A percentile compares a stretch with the other conserved stretches of the same genome.
Evolutionary conservation across 2,113 vertebrate species (phyloP).

Genomic region (Gulo gulo): DNA sequence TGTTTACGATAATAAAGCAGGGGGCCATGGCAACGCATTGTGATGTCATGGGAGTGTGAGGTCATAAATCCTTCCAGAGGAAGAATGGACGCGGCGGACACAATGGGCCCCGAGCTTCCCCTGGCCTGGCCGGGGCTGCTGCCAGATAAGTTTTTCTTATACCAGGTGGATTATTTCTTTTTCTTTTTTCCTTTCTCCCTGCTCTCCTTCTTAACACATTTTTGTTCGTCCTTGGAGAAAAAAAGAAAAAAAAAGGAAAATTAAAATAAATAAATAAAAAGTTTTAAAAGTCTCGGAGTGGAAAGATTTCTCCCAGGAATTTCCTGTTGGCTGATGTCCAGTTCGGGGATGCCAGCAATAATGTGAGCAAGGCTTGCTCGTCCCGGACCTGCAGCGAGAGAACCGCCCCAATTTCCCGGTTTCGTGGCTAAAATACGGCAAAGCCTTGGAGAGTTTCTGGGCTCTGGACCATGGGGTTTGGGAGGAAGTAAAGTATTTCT

Average conservation of each 20-base stretch:
- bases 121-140: neutral
- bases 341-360: slow-evolving; percentile 72
- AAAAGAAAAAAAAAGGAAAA: neutral
- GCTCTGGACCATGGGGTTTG: neutral
- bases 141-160: neutral
- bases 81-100: neutral
- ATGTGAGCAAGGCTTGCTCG: slow-evolving; percentile 72
- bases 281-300: slow-evolving; percentile 65
- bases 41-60: slow-evolving; percentile 84
- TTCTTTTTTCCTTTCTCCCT: neutral
- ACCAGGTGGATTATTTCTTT: neutral
- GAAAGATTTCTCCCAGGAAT: slow-evolving; percentile 83
- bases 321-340: slow-evolving; percentile 84
- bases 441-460: slow-evolving; percentile 24
- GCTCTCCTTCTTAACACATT: neutral
- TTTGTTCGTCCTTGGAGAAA: neutral
- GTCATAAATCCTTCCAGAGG: slow-evolving; percentile 83
- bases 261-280: slow-evolving; percentile 67
- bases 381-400: slow-evolving; percentile 48
- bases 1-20: slow-evolving; percentile 78
- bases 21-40: slow-evolving; percentile 72
- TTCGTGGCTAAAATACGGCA: neutral
- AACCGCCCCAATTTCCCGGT: slow-evolving; percentile 1
- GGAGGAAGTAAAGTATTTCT: neutral
- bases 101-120: neutral